phyloP scores from a whole-genome alignment of 2,113 vertebrate genomes.

The Pangasianodon hypophthalmus region DNA sequence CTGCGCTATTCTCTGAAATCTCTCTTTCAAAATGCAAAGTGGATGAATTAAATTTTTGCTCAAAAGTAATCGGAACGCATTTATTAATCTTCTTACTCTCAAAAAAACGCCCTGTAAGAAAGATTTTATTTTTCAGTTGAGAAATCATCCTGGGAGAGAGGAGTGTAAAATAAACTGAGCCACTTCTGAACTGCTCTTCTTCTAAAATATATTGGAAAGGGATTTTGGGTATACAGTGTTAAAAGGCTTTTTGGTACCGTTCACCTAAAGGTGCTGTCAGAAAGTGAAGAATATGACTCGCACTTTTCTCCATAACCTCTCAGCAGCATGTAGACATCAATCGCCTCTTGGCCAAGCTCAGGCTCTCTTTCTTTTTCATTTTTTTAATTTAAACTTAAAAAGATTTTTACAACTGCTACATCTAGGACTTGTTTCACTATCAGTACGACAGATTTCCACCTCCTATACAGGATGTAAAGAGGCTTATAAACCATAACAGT shows the following conservation, averaged over 20 bases:
- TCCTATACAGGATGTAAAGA: neutral
- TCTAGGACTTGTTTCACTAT: neutral
- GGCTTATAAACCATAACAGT: neutral
- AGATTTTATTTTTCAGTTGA: constrained; percentile 21
- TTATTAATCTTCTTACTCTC: neutral
- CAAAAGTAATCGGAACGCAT: neutral
- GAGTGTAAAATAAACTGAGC: constrained; percentile 26
- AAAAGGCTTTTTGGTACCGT: constrained; percentile 16
- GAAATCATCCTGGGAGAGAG: constrained; percentile 13
- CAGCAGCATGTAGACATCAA: neutral
- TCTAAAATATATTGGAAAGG: constrained; percentile 27
- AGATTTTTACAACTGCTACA: neutral
- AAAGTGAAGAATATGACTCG: neutral
- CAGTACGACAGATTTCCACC: neutral
- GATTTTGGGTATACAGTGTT: constrained; percentile 35
- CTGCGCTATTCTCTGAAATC: neutral
- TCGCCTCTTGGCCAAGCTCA: neutral
- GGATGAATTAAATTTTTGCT: neutral
- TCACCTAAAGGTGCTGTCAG: constrained; percentile 22
- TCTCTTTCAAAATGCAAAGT: neutral
- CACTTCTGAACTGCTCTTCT: neutral
- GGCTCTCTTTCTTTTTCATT: neutral
- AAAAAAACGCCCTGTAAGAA: neutral
- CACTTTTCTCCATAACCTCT: neutral
- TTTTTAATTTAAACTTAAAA: neutral